These are phyloP conservation scores for Drosophila lowei DNA, from an alignment of 1,140 invertebrate species.

Conservation along the genomic window DNA sequence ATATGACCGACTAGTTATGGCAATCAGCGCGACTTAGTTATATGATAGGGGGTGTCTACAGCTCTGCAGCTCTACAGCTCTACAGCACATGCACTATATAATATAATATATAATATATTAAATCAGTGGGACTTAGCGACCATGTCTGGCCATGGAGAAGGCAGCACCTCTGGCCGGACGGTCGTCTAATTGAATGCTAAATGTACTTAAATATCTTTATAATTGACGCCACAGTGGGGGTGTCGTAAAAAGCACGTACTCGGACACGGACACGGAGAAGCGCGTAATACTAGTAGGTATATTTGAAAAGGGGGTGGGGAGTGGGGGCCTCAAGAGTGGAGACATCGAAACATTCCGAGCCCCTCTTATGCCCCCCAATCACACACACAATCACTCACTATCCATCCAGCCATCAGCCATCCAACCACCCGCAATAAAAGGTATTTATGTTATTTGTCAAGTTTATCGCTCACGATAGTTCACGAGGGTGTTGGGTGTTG, in stretches of 20 bases:
- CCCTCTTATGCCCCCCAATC: conserved; percentile 11
- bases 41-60: conserved; percentile 35
- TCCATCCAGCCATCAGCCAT: conserved; percentile 11
- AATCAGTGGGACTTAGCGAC: conserved; percentile 57
- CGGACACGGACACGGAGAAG: conserved; percentile 21
- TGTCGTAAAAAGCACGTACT: conserved; percentile 67
- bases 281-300: conserved; percentile 75
- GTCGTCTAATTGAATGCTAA: conserved; percentile 73
- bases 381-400: conserved; percentile 15
- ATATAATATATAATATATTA: conserved; percentile 39
- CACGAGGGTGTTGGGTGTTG: neutral
- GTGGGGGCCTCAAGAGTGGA: conserved; percentile 33
- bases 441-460: conserved; percentile 81
- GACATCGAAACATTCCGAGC: conserved; percentile 23
- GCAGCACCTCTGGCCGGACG: conserved; percentile 9
- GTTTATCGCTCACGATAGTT: conserved; percentile 62
- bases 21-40: conserved; percentile 63
- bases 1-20: conserved; percentile 64
- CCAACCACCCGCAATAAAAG: conserved; percentile 79
- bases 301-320: conserved; percentile 35
- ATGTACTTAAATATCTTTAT: conserved; percentile 82
- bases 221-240: conserved; percentile 73
- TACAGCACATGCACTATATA: conserved; percentile 26
- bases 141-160: conserved; percentile 37
- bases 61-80: conserved; percentile 22